phyloP scores from a whole-genome alignment of 1,140 invertebrate genomes.

The Scaptomyza graminum region DNA sequence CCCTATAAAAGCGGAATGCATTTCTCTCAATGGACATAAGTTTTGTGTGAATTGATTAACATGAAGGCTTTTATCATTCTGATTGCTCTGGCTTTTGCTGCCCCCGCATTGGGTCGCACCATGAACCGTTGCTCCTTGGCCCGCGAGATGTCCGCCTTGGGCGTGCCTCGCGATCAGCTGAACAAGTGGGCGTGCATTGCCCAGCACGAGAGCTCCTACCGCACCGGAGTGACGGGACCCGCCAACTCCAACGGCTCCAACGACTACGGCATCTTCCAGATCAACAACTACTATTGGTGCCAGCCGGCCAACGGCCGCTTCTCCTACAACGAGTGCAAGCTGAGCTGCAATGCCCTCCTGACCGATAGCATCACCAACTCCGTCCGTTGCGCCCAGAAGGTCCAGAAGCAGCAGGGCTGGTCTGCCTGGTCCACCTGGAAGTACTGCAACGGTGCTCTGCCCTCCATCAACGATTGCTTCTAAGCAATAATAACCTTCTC shows the following conservation, averaged over 20 bases:
- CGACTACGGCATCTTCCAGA: conserved; percentile 80
- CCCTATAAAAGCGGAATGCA: conserved; percentile 15
- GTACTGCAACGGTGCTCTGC: conserved; percentile 61
- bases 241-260: conserved; percentile 62
- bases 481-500: neutral
- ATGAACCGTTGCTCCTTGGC: conserved; percentile 75
- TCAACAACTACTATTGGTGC: conserved; percentile 79
- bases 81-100: conserved; percentile 46
- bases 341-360: conserved; percentile 65
- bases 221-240: conserved; percentile 49
- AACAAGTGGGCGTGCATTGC: conserved; percentile 57
- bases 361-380: conserved; percentile 67
- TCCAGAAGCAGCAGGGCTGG: conserved; percentile 70
- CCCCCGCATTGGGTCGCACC: conserved; percentile 43
- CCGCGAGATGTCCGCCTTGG: conserved; percentile 53
- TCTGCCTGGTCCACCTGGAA: conserved; percentile 73
- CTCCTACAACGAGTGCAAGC: conserved; percentile 68
- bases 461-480: conserved; percentile 55
- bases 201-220: conserved; percentile 53
- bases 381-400: conserved; percentile 68
- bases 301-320: conserved; percentile 58
- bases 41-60: conserved; percentile 21
- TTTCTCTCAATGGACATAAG: conserved; percentile 39
- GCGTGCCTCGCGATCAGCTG: conserved; percentile 49
- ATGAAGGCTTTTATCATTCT: conserved; percentile 68